Evolutionary conservation across 2,888 invertebrate genomes (phyloP).

Genomic region (Ophion costatus): DNA sequence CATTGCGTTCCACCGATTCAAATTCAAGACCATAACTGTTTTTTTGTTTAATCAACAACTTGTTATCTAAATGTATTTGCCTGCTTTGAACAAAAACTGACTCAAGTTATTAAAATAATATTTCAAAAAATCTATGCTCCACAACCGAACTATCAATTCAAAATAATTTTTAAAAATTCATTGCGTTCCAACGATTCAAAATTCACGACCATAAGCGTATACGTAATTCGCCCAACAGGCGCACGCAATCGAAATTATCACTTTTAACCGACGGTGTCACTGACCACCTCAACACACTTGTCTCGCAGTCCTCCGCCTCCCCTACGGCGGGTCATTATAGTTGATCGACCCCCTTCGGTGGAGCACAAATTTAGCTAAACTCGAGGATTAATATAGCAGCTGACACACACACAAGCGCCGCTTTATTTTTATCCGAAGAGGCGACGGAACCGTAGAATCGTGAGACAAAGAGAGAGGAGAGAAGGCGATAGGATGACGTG

Average conservation of each 20-base stretch:
- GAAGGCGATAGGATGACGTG: too few species aligned
- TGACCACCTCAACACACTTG: conserved; percentile 38
- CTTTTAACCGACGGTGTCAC: conserved; percentile 32
- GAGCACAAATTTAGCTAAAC: conserved; percentile 34
- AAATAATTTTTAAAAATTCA: too few species aligned
- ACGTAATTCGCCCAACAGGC: neutral
- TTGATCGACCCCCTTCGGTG: conserved; percentile 24
- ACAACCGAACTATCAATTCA: too few species aligned
- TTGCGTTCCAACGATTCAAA: too few species aligned
- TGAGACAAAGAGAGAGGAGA: too few species aligned
- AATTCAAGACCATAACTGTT: too few species aligned
- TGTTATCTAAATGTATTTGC: too few species aligned
- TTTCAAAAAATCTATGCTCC: too few species aligned
- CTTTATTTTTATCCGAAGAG: conserved; percentile 13
- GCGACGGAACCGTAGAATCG: neutral
- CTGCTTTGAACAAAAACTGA: too few species aligned
- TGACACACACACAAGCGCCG: neutral
- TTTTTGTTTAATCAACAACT: too few species aligned
- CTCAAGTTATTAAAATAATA: too few species aligned
- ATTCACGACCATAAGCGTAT: neutral
- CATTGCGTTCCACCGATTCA: too few species aligned
- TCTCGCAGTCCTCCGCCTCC: neutral
- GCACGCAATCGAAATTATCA: neutral
- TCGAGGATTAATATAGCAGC: conserved; percentile 9
- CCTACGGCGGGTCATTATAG: conserved; percentile 22